These are phyloP conservation scores for Lampris incognitus DNA, from an alignment of 2,113 vertebrate genomes.

Conservation along the genomic window DNA sequence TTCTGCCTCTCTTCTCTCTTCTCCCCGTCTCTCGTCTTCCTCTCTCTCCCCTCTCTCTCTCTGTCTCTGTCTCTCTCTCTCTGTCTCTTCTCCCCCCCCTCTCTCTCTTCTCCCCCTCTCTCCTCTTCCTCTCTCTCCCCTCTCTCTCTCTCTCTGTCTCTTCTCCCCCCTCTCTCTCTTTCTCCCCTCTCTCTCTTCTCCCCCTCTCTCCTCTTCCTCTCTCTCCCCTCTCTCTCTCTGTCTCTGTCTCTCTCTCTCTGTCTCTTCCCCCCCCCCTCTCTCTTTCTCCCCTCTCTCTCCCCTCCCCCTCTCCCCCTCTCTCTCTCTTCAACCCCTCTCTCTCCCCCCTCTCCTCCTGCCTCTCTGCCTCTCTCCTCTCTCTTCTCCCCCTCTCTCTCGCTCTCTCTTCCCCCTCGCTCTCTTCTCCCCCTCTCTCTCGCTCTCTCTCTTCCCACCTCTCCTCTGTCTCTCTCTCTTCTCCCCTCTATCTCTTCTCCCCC, in stretches of 20 bases:
- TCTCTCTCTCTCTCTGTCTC: no score
- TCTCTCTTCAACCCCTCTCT: no score
- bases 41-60: neutral
- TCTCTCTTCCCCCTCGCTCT: neutral
- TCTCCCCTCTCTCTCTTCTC: neutral
- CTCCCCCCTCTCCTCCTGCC: neutral
- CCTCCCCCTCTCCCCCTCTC: no score
- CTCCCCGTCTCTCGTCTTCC: neutral
- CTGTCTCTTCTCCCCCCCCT: neutral
- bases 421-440: neutral
- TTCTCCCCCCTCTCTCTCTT: neutral
- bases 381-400: neutral
- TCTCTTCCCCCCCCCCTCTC: conserved; percentile 14
- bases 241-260: conserved; percentile 1
- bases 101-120: neutral
- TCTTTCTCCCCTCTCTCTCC: neutral
- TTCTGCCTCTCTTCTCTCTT: neutral
- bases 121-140: no score
- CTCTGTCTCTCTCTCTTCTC: neutral
- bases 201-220: neutral
- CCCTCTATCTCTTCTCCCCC: no score
- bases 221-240: neutral
- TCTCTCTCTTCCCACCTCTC: neutral
- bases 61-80: neutral
- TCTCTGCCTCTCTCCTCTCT: neutral